Evolutionary conservation across 1,140 invertebrate species (phyloP), one percentile per base, ranked within the genome.

Genomic region (Leptinotarsa undecemlineata): DNA sequence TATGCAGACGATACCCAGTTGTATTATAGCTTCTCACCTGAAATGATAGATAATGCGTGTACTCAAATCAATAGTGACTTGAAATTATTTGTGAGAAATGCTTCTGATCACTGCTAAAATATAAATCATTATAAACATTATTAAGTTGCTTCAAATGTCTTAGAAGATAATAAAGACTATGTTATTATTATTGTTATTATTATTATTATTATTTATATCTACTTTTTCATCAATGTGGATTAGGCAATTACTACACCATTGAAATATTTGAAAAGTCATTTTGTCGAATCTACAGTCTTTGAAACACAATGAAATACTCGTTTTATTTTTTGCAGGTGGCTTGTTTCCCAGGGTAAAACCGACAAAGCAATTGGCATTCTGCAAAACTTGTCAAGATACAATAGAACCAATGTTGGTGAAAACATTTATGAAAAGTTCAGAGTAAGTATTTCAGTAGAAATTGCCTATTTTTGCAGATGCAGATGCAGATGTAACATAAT

Each of bases 301-400:
- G n/a, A 48, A 8, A 57, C 17, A 57, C 51, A 19, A 15, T 57
- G 51, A 57, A 57, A 42, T 3, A 2, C 2, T 11, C 33, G 8
- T 42, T 42, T 42, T 61, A 74, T 71, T 51, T 75, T 77, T 87
- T 87, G 11, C 83, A 92, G 91, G 79, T 96, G 94, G 94, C 82
- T 96, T 14, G 90, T 95, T 0, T 94, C 94, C 1, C 92, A 94
- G 86, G 94, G 94, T 3, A 88, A 92, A 81, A 86, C 94, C 1
- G 92, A 95, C 72, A 90, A 93, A 80, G 93, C 94, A 4, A 87
- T 95, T 23, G 84, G 85, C 13, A 95, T 96, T 48, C 86, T 96
- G 74, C 90, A 89, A 75, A 93, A 92, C 80, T 94, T 96, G 82
- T 93, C 95, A 80, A 88, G 88, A 73, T 90, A 95, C 19, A 96